Conservation (phyloP, 2,888 invertebrate genomes). For the Loripinus fragilis region DNA sequence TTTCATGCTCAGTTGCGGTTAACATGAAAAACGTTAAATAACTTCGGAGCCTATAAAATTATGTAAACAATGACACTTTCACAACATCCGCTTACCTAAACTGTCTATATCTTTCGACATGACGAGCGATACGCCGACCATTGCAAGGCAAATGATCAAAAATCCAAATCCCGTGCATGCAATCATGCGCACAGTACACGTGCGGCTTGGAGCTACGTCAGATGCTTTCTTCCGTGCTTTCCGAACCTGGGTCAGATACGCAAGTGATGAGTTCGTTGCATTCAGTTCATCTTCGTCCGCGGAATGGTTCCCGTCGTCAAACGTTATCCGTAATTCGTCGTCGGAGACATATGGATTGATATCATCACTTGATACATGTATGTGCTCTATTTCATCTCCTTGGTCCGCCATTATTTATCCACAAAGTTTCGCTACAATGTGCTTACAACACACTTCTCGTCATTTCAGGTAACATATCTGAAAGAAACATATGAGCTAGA, state of each 20-base stretch:
- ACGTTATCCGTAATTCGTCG: background rate
- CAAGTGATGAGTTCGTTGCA: slow-evolving; percentile 9
- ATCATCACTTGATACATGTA: background rate
- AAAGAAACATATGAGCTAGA: no score
- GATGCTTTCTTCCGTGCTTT: background rate
- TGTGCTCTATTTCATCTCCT: background rate
- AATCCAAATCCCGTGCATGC: slow-evolving; percentile 46
- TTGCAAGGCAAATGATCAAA: slow-evolving; percentile 43
- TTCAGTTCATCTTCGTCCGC: slow-evolving; percentile 3
- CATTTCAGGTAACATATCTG: no score
- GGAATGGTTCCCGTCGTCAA: background rate
- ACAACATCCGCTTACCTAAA: slow-evolving; percentile 55
- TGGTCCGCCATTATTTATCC: background rate
- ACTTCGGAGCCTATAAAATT: no score
- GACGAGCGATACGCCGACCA: slow-evolving; percentile 51
- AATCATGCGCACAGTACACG: slow-evolving; percentile 41
- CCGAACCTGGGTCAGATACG: background rate
- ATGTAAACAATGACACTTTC: background rate
- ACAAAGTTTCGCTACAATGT: no score
- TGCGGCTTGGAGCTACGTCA: slow-evolving; percentile 18
- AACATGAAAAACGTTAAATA: no score
- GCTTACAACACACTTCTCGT: no score
- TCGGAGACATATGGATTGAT: background rate
- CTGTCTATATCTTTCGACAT: slow-evolving; percentile 57
- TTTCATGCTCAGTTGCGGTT: no score